Percentiles rank a stretch among this genome's conserved stretches.
Evolutionary conservation across 2,113 vertebrate genomes (phyloP).

Genomic region (Diadophis punctatus): DNA sequence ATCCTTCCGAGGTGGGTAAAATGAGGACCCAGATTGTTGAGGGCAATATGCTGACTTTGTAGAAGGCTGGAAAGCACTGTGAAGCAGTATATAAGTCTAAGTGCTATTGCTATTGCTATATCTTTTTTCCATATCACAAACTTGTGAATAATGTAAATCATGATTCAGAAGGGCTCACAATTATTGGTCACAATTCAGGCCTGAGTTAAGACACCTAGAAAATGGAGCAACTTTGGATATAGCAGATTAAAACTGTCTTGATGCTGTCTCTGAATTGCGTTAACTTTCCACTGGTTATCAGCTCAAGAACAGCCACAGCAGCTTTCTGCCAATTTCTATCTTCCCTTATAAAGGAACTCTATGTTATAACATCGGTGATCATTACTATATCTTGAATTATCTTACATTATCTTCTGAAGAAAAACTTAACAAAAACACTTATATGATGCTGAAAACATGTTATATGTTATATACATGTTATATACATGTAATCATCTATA

Average conservation of each 20-base stretch:
- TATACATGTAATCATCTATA: background rate
- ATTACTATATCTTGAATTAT: background rate
- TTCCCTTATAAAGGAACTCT: background rate
- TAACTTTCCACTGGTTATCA: background rate
- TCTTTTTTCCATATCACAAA: background rate
- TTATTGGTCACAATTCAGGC: background rate
- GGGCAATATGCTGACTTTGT: too few species aligned
- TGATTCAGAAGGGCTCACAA: background rate
- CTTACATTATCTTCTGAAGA: too few species aligned
- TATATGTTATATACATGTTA: background rate
- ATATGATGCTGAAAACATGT: background rate
- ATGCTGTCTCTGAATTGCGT: background rate
- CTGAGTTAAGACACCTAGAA: background rate
- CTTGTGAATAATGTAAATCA: background rate
- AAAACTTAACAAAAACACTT: background rate
- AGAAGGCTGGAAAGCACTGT: too few species aligned
- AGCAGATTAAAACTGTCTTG: background rate
- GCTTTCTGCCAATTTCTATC: background rate
- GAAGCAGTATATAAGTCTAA: too few species aligned
- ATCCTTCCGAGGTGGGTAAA: too few species aligned
- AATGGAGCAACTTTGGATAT: background rate
- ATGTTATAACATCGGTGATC: background rate
- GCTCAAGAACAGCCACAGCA: background rate
- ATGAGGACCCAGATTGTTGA: too few species aligned
- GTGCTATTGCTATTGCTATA: too few species aligned